phyloP scores from a whole-genome alignment of 2,797 vertebrate species.

The Pipistrellus nathusii region DNA sequence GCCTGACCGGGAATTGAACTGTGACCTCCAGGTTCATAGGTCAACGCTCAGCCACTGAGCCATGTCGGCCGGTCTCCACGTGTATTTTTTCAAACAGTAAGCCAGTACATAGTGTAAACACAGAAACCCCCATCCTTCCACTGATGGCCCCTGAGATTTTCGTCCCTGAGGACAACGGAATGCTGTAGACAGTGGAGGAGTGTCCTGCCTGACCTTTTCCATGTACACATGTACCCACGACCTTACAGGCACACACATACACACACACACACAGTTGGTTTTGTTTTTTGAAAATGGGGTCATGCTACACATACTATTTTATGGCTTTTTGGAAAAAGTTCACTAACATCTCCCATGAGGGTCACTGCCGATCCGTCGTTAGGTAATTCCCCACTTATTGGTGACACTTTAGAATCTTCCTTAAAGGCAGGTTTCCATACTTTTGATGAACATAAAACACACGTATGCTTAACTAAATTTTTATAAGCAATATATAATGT shows the following conservation, averaged over 20 bases:
- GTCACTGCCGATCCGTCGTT: too few species aligned
- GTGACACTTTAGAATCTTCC: neutral
- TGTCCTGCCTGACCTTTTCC: neutral
- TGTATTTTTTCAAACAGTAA: neutral
- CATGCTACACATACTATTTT: neutral
- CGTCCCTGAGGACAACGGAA: neutral
- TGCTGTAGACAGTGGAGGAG: neutral
- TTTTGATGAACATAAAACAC: neutral
- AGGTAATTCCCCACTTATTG: neutral
- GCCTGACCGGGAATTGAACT: too few species aligned
- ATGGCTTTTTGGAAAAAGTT: neutral
- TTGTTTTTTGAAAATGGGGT: neutral
- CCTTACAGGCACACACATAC: rapidly evolving
- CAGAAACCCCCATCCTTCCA: neutral
- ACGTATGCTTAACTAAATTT: neutral
- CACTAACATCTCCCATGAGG: neutral
- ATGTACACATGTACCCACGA: rapidly evolving
- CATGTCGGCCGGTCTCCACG: too few species aligned
- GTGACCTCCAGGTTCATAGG: too few species aligned
- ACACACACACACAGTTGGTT: neutral
- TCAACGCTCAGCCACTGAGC: too few species aligned
- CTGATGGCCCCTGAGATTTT: neutral
- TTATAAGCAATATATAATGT: neutral
- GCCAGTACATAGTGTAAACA: neutral
- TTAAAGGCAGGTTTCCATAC: neutral